Conservation (phyloP, 2,888 invertebrate genomes). For the Hipparchia sbordonii region DNA sequence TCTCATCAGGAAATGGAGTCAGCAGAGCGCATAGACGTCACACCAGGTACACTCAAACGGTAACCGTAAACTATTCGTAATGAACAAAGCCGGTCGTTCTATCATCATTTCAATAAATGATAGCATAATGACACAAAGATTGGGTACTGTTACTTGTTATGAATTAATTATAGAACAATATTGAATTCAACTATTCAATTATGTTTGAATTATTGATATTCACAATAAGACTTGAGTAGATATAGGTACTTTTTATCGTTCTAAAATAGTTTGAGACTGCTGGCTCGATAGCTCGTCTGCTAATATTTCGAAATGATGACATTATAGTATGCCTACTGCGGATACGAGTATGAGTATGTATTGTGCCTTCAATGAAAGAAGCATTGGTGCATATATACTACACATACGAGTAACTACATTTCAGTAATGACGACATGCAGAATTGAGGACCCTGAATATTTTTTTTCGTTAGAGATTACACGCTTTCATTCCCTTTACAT, state of each 20-base stretch:
- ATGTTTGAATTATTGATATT: constrained; percentile 5
- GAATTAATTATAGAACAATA: neutral
- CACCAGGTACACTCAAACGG: constrained; percentile 42
- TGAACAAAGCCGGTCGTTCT: constrained; percentile 27
- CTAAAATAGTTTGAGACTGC: neutral
- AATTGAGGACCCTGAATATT: no score
- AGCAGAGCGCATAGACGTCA: constrained; percentile 45
- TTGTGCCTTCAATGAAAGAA: no score
- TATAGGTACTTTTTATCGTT: neutral
- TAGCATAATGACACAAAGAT: constrained; percentile 10
- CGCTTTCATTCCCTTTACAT: neutral
- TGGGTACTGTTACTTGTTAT: neutral
- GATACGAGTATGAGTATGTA: no score
- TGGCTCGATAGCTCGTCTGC: neutral
- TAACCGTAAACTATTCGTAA: constrained; percentile 42
- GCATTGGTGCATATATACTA: no score
- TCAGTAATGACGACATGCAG: no score
- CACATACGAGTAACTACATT: no score
- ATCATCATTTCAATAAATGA: constrained; percentile 16
- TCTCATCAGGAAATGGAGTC: constrained; percentile 41
- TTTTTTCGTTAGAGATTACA: neutral
- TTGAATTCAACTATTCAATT: constrained; percentile 12
- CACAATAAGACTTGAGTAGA: neutral
- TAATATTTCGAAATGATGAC: neutral
- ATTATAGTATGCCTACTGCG: neutral